Base-by-base conservation (phyloP, 2,113 vertebrate species). In the Thoracochromis brauschi region DNA sequence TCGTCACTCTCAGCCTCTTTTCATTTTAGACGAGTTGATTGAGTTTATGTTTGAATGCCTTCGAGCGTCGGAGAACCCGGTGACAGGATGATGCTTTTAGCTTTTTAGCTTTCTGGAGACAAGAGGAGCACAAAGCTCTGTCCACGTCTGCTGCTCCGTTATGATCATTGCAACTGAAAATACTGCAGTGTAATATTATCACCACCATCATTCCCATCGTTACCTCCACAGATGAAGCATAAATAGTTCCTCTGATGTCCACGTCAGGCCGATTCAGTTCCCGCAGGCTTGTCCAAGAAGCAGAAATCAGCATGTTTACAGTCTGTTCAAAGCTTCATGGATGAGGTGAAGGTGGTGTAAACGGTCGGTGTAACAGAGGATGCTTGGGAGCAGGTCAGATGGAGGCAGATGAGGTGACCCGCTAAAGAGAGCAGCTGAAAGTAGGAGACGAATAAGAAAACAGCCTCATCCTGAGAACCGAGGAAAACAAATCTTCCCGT, bases 31-130 rank as follows among this genome's bases (percentile, higher is more conserved):
- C 13, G 3, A 24, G 35, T 21, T 60, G 13, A 31, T 8, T 31
- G 29, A 29, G 29, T 19, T 35, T 35, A 17, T 3, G 29, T 19
- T 9, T 14, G 13, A 71, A 8, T 40, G 35, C 0, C 35, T 40
- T 0, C 0, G 65, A 4, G 13, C 2, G 8, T 0, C 0, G 5
- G 13, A 45, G 21, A 26, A 2, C 24, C 40, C 4, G 21, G 21
- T 73, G 38, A 26, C 65, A 14, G 38, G 21, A 71, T 0, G n/a
- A 3, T 14, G 13, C 14, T n/a, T 65, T 42, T 71, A 13, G 38
- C n/a, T 24, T n/a, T 65, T 42, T 71, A 13, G 38, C n/a, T 73
- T 24, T 45, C 38, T 40, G 63, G 19, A 21, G 17, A 40, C 10
- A 16, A 24, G 2, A 73, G 6, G 38, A 45, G 21, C n/a, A 4